phyloP scores from a whole-genome alignment of 2,888 invertebrate species.

The Amblyjoppa proteus region DNA sequence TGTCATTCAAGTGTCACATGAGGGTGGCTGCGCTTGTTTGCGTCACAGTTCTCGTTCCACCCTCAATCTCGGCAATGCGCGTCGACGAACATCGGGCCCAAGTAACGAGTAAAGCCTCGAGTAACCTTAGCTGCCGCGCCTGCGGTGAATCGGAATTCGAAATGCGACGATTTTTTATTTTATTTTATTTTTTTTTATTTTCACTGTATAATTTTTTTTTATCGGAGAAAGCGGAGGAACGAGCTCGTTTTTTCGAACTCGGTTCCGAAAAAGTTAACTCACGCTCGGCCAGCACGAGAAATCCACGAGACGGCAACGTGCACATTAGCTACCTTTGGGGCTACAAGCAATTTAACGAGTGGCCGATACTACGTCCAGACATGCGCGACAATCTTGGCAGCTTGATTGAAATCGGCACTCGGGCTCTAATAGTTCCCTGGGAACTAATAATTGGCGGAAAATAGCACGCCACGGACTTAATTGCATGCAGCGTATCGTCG shows the following conservation, averaged over 20 bases:
- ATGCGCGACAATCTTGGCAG: conserved; percentile 42
- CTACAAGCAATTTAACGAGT: conserved; percentile 37
- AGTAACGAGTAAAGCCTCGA: conserved; percentile 42
- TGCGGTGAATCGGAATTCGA: neutral
- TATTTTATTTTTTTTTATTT: neutral
- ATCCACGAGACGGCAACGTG: neutral
- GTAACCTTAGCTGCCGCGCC: neutral
- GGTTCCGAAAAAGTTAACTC: conserved; percentile 11
- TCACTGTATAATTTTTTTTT: neutral
- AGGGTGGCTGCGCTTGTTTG: conserved; percentile 58
- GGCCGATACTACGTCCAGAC: conserved; percentile 38
- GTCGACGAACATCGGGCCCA: conserved; percentile 41
- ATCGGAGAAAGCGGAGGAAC: neutral
- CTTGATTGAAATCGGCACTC: conserved; percentile 35
- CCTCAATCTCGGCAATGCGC: conserved; percentile 51
- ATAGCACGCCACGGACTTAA: conserved; percentile 71
- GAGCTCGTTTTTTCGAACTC: neutral
- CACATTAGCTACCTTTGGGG: neutral
- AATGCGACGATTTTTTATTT: neutral
- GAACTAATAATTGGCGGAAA: conserved; percentile 78
- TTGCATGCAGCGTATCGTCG: conserved; percentile 60
- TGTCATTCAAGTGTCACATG: conserved; percentile 82
- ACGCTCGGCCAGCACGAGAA: neutral
- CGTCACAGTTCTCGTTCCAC: conserved; percentile 43
- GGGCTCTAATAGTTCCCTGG: conserved; percentile 63